Evolutionary conservation across 1,140 invertebrate genomes (phyloP).

Genomic region (Riptortus pedestris): DNA sequence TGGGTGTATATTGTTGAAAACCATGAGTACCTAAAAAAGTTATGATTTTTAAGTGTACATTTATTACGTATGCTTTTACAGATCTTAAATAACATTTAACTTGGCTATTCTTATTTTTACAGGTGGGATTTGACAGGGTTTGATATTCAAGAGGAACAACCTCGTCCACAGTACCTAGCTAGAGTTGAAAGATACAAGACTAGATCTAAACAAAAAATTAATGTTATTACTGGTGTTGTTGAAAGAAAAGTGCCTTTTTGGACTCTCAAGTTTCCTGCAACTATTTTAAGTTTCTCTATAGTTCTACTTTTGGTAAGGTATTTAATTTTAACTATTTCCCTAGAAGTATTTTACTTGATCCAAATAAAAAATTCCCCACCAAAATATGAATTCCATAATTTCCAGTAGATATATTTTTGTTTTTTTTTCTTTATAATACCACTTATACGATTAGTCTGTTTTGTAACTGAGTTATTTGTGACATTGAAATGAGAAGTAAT

Average conservation of each 20-base stretch:
- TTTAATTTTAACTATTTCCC: no score
- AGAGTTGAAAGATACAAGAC: slow-evolving; percentile 39
- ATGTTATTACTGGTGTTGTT: slow-evolving; percentile 63
- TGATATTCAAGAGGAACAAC: slow-evolving; percentile 78
- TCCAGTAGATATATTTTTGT: neutral
- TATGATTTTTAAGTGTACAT: no score
- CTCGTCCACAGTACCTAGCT: slow-evolving; percentile 68
- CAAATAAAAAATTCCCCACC: neutral
- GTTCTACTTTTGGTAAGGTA: slow-evolving; percentile 67
- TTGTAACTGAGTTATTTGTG: no score
- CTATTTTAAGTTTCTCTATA: slow-evolving; percentile 71
- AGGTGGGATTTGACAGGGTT: slow-evolving; percentile 82
- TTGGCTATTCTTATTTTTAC: slow-evolving; percentile 26
- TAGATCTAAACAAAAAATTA: slow-evolving; percentile 39
- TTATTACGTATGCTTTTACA: no score
- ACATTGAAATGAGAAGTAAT: no score
- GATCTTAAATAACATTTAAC: no score
- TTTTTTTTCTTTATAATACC: no score
- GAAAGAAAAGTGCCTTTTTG: slow-evolving; percentile 82
- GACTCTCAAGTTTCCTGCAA: slow-evolving; percentile 71
- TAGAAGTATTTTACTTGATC: neutral
- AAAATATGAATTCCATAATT: neutral
- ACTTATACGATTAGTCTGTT: no score
- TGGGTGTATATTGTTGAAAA: no score
- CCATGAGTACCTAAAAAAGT: no score